Base-by-base conservation (phyloP, 2,797 vertebrate genomes). In the Sebastes cheni region DNA sequence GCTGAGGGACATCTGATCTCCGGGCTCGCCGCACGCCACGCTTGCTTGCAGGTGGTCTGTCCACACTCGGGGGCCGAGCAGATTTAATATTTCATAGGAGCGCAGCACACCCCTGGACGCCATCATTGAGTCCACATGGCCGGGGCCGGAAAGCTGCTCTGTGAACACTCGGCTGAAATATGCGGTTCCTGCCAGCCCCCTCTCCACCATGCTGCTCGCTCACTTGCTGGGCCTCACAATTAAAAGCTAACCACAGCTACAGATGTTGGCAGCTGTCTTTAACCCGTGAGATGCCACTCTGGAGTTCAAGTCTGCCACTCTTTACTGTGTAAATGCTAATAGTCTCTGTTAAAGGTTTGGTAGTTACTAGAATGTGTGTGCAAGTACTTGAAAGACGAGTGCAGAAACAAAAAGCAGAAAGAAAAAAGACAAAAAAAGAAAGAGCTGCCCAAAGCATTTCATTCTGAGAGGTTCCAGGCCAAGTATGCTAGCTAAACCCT, bases 51-150 rank as follows among this genome's bases (percentile, higher is more conserved):
- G 97, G 97, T 99, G 98, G 97, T 98, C 97, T 96, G 95, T 95
- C 97, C 96, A 93, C 95, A 94, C 94, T 95, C 93, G 85, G 94
- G 90, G 95, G 95, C 95, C 86, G 92, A 96, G 96, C 96, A 97
- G 97, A 97, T 97, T 98, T 97, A 97, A 98, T 98, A 97, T 98
- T 98, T 98, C 97, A 97, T 97, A 97, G 96, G 95, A 96, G 93
- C 94, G 88, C 96, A 96, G 96, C 94, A 93, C 96, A 95, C 96
- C 96, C 88, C 96, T 96, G 96, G 94, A 97, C 95, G 95, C 95
- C 95, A 95, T 98, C 98, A 98, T 97, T 98, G 97, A 97, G 97
- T 97, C 97, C 97, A 99, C 97, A 97, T 98, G 97, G 96, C 96
- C 90, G 50, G 16, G 94, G 95, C 97, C 97, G 96, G 97, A 98